Evolutionary conservation across 1,140 invertebrate species (phyloP).

Genomic region (Dendroctonus valens): DNA sequence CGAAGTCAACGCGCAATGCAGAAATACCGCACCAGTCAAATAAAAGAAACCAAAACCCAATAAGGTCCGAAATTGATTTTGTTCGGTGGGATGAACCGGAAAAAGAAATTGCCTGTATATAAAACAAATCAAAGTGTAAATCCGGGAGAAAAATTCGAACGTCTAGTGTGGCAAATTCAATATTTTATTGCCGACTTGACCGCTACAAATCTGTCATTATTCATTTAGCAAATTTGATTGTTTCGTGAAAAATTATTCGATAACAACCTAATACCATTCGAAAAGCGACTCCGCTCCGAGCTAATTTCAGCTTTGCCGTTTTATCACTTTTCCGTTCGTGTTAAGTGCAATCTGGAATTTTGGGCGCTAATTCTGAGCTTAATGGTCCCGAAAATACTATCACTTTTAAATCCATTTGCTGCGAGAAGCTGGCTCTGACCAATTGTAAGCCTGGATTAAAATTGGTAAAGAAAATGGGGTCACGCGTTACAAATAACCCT

Average conservation of each 20-base stretch:
- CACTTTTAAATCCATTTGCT: constrained; percentile 29
- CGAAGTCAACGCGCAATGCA: constrained; percentile 16
- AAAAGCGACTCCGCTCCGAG: constrained; percentile 3
- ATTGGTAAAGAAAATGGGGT: constrained; percentile 25
- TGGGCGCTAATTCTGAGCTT: constrained; percentile 23
- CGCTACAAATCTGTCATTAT: background rate
- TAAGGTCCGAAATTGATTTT: constrained; percentile 29
- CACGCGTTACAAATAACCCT: constrained; percentile 23
- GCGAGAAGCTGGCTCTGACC: constrained; percentile 10
- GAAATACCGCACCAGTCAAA: constrained; percentile 16
- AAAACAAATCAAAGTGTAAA: constrained; percentile 33
- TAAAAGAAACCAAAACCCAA: constrained; percentile 27
- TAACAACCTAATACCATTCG: constrained; percentile 4
- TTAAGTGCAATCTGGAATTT: constrained; percentile 21
- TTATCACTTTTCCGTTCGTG: constrained; percentile 25
- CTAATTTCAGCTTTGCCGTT: constrained; percentile 18
- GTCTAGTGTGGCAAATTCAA: constrained; percentile 14
- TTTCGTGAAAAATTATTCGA: too few relatives aligned
- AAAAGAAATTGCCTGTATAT: constrained; percentile 28
- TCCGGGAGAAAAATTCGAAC: constrained; percentile 24
- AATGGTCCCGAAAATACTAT: constrained; percentile 28
- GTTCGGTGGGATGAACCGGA: constrained; percentile 24
- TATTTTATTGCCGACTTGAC: constrained; percentile 5
- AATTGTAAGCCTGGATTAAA: constrained; percentile 21
- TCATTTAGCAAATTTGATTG: too few relatives aligned